Conservation (phyloP, 2,888 invertebrate species). For the Gymnoscelis rufifasciata region DNA sequence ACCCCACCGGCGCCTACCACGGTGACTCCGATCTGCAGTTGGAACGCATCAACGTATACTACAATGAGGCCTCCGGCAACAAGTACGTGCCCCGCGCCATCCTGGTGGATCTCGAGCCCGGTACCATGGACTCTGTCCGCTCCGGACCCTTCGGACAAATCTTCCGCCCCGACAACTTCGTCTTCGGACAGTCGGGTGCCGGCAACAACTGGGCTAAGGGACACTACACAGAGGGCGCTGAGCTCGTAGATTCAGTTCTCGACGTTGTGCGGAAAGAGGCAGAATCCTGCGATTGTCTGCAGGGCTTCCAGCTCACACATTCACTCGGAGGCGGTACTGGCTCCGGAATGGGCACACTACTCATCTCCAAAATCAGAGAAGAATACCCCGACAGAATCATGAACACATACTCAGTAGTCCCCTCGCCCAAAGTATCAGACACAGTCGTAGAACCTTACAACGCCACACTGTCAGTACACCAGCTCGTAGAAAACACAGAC, state of each 20-base stretch:
- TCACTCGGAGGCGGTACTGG: conserved; percentile 80
- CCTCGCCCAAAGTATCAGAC: conserved; percentile 90
- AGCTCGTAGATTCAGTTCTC: conserved; percentile 85
- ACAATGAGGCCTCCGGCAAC: conserved; percentile 90
- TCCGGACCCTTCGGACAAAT: conserved; percentile 85
- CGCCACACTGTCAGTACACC: conserved; percentile 91
- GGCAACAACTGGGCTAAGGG: conserved; percentile 83
- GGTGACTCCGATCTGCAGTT: conserved; percentile 94
- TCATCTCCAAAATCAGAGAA: conserved; percentile 93
- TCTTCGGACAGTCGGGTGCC: conserved; percentile 82
- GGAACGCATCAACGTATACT: conserved; percentile 97
- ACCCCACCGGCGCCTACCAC: conserved; percentile 92
- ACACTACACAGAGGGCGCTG: conserved; percentile 85
- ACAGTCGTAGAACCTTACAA: conserved; percentile 86
- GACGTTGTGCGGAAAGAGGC: conserved; percentile 92
- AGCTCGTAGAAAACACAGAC: conserved; percentile 93
- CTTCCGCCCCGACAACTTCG: conserved; percentile 87
- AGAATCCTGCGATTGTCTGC: conserved; percentile 94
- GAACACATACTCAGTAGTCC: conserved; percentile 91
- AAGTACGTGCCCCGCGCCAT: conserved; percentile 70
- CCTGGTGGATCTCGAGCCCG: conserved; percentile 68
- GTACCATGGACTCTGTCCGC: conserved; percentile 84
- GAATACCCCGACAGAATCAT: conserved; percentile 94
- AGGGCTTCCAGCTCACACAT: conserved; percentile 93
- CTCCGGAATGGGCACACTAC: conserved; percentile 82